These are phyloP conservation scores for Eristalis pertinax DNA, from an alignment of 2,888 invertebrate genomes.

Conservation along the genomic window DNA sequence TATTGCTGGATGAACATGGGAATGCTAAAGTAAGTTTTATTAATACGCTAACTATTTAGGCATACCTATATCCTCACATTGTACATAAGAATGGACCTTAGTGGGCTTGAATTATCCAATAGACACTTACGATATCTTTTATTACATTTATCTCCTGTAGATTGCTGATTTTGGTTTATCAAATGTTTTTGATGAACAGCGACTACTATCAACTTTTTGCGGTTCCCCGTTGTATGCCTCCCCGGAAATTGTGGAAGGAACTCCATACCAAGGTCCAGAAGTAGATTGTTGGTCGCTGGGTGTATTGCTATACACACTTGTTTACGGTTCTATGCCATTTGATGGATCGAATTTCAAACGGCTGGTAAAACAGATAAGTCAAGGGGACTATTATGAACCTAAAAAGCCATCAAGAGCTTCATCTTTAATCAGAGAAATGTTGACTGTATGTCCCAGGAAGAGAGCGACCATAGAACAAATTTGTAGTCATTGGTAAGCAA, in stretches of 20 bases:
- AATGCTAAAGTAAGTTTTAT: slow-evolving; percentile 91
- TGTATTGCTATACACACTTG: slow-evolving; percentile 97
- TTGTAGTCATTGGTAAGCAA: slow-evolving; percentile 91
- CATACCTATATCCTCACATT: too few relatives aligned
- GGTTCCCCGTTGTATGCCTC: slow-evolving; percentile 98
- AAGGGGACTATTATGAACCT: slow-evolving; percentile 98
- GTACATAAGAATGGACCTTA: too few relatives aligned
- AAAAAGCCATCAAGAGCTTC: slow-evolving; percentile 96
- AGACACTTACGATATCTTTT: neutral
- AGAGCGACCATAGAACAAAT: slow-evolving; percentile 97
- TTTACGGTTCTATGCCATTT: slow-evolving; percentile 99
- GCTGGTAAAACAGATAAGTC: slow-evolving; percentile 97
- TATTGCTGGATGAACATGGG: slow-evolving; percentile 94
- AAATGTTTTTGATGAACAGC: slow-evolving; percentile 95
- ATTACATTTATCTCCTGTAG: slow-evolving; percentile 81
- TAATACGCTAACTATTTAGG: too few relatives aligned
- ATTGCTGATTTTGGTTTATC: slow-evolving; percentile 99
- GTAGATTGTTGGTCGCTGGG: slow-evolving; percentile 97
- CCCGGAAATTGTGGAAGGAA: slow-evolving; percentile 98
- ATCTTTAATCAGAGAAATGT: slow-evolving; percentile 95
- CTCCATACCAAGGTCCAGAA: slow-evolving; percentile 98
- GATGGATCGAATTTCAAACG: slow-evolving; percentile 99
- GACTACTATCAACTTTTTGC: slow-evolving; percentile 94
- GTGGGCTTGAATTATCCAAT: neutral
- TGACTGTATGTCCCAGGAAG: slow-evolving; percentile 94